These are phyloP conservation scores for Lysandra bellargus DNA, from an alignment of 2,888 invertebrate species.

Conservation along the genomic window DNA sequence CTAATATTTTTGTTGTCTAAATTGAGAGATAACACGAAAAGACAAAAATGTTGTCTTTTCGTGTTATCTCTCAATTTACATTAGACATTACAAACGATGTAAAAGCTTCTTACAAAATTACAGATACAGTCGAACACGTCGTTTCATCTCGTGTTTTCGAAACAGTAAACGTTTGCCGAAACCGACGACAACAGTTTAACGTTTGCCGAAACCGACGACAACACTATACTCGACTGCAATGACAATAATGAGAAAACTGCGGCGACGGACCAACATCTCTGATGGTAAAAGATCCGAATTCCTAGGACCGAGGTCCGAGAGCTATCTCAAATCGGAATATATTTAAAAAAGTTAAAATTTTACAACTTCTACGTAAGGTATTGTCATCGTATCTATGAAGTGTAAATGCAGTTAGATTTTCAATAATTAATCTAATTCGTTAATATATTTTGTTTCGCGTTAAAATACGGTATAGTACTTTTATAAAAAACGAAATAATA, in stretches of 20 bases:
- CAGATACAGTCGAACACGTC: background rate
- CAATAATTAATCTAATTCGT: conserved; percentile 13
- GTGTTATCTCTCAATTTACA: background rate
- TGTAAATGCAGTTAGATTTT: conserved; percentile 26
- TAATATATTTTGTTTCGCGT: background rate
- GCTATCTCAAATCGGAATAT: background rate
- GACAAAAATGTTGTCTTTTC: background rate
- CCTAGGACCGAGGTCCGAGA: background rate
- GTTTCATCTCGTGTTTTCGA: background rate
- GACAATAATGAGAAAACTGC: background rate
- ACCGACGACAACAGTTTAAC: background rate
- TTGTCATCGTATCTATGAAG: conserved; percentile 24
- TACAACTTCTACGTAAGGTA: conserved; percentile 25
- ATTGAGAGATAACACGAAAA: no score
- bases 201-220: conserved; percentile 14
- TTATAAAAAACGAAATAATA: conserved; percentile 5
- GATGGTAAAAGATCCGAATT: background rate
- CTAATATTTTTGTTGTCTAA: no score
- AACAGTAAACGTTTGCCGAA: background rate
- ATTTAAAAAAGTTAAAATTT: conserved; percentile 14
- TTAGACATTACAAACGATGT: background rate
- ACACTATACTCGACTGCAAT: background rate
- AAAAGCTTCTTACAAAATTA: background rate
- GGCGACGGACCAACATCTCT: background rate
- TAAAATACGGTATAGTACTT: conserved; percentile 26